Evolutionary conservation across 2,113 vertebrate species (phyloP).

Genomic region (Zapus hudsonius): DNA sequence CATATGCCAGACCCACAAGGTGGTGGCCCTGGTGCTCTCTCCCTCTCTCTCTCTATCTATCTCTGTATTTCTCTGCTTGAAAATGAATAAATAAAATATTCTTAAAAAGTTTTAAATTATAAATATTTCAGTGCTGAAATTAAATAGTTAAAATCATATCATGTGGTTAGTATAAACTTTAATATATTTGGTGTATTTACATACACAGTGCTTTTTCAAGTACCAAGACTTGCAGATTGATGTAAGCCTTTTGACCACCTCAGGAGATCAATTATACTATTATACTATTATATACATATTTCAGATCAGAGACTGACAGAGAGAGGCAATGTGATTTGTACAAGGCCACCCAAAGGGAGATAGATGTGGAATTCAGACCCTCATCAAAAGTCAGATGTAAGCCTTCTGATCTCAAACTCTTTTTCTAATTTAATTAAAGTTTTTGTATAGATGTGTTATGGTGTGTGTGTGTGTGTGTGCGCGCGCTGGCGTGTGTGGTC

Average conservation of each 20-base stretch:
- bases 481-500: too few relatives aligned
- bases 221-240: neutral
- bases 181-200: neutral
- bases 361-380: neutral
- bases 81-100: too few relatives aligned
- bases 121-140: conserved; percentile 15
- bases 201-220: neutral
- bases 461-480: too few relatives aligned
- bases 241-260: neutral
- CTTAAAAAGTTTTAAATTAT: too few relatives aligned
- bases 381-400: neutral
- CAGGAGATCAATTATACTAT: neutral
- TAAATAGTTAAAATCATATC: neutral
- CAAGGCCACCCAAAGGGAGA: neutral
- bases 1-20: too few relatives aligned
- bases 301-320: neutral
- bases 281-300: neutral
- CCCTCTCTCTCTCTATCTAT: too few relatives aligned
- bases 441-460: too few relatives aligned
- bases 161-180: neutral
- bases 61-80: too few relatives aligned
- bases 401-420: neutral
- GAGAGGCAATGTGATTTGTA: neutral
- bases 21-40: too few relatives aligned
- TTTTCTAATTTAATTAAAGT: too few relatives aligned